Base-by-base conservation (phyloP, 2,888 invertebrate species). In the Trachelus tabidus region DNA sequence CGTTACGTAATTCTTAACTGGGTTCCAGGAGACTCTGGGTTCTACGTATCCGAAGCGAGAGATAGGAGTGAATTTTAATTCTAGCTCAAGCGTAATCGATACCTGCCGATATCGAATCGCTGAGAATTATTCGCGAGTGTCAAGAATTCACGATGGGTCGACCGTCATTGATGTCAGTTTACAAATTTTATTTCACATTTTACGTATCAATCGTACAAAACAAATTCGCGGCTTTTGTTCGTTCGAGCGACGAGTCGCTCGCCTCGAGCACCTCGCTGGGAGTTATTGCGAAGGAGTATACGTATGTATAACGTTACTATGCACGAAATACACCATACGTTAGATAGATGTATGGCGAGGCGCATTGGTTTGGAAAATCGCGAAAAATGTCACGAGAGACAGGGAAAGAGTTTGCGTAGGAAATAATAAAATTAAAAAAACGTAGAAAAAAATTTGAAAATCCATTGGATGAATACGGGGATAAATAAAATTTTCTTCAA, bases 1-100 rank as follows among this genome's bases (percentile, higher is more conserved):
- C 75, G 81, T 86, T 86, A 85, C 86, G 85, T 87, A 86, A 86
- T 85, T 80, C 83, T 83, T 83, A 84, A 83, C 85, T 77, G 77
- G 68, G 75, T 33, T 77, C 77, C 33, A 77, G 71, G 77, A 75
- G 75, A 35, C 75, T 75, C 77, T 73, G 33, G 73, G 73, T 77
- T 34, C 69, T 75, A n/a, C 76, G 40, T 76, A 56, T 9, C 0
- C 23, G 23, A 23, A 23, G 56, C 9, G 56, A 56, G 23, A 40
- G 23, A 40, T 23, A 15, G 15, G 6, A 40, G 23, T 15, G 6
- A 23, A 6, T 40, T 40, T 9, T 23, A 40, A 0, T 6, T 23
- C 40, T 9, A 0, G 40, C 15, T 40, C 40, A 1, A 40, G 40
- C 15, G 15, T 40, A 23, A 40, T 40, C 40, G 15, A 40, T 40